A percentile compares a stretch with the other conserved stretches of the same genome.
These are phyloP conservation scores for Rhabdophis nuchalis DNA, from an alignment of 2,797 vertebrate genomes.

Conservation along the genomic window DNA sequence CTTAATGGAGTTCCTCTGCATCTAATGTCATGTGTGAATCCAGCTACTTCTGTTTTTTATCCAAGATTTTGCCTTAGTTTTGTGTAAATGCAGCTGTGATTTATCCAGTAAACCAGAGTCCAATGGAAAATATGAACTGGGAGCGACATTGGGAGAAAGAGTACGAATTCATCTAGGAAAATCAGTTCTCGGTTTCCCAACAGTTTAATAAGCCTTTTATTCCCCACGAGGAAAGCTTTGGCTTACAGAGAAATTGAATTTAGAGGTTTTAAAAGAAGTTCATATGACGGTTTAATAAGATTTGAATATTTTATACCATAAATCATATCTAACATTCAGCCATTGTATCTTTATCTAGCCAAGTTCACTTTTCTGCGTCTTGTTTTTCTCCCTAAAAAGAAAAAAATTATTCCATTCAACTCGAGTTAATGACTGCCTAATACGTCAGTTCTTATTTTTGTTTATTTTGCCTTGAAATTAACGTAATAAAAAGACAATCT, in stretches of 20 bases:
- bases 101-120: not conserved
- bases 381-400: not conserved
- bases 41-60: not conserved
- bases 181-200: not conserved
- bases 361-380: not conserved
- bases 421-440: conserved; percentile 24
- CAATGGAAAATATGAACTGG: not conserved
- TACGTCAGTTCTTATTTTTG: conserved; percentile 51
- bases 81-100: not conserved
- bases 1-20: not conserved
- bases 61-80: not conserved
- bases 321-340: not conserved
- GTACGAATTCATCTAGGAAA: not conserved
- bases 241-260: not conserved
- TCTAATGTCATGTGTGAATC: not conserved
- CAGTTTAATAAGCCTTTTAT: not conserved
- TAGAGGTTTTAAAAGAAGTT: not conserved
- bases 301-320: not conserved
- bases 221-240: not conserved
- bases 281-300: not conserved
- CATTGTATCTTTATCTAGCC: not conserved
- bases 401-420: conserved; percentile 9
- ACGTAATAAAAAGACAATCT: conserved; percentile 47
- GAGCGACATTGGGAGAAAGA: not conserved
- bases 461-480: conserved; percentile 26